phyloP scores from a whole-genome alignment of 2,888 invertebrate species.

The Timandra comae region DNA sequence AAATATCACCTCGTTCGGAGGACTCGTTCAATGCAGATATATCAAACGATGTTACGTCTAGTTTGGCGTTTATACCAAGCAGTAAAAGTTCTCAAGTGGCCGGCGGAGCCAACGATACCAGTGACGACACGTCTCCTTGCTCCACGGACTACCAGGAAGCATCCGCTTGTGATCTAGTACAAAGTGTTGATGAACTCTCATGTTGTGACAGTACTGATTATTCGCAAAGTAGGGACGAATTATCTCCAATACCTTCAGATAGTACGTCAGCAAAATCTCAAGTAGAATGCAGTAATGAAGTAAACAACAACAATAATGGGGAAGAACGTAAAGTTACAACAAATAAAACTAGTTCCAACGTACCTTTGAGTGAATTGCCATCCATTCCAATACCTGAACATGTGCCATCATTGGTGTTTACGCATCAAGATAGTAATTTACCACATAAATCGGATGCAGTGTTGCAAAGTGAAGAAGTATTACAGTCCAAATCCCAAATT shows the following conservation, averaged over 20 bases:
- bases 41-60: slow-evolving; percentile 66
- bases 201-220: slow-evolving; percentile 63
- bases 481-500: slow-evolving; percentile 8
- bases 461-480: slow-evolving; percentile 20
- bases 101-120: slow-evolving; percentile 54
- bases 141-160: slow-evolving; percentile 72
- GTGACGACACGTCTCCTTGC: slow-evolving; percentile 66
- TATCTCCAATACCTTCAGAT: slow-evolving; percentile 17
- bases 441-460: slow-evolving; percentile 24
- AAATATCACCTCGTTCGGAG: slow-evolving; percentile 53
- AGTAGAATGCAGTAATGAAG: slow-evolving; percentile 19
- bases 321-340: slow-evolving; percentile 8
- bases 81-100: slow-evolving; percentile 62
- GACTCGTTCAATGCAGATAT: slow-evolving; percentile 65
- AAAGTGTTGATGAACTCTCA: slow-evolving; percentile 61
- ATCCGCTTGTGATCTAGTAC: slow-evolving; percentile 61
- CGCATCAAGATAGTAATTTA: slow-evolving; percentile 30
- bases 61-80: slow-evolving; percentile 65
- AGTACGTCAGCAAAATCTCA: not conserved
- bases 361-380: slow-evolving; percentile 52
- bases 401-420: slow-evolving; percentile 32
- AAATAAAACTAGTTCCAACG: slow-evolving; percentile 30
- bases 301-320: slow-evolving; percentile 15
- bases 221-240: slow-evolving; percentile 67
- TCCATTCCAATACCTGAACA: slow-evolving; percentile 54